phyloP scores from a whole-genome alignment of 2,797 vertebrate genomes.

The Lepus townsendii region DNA sequence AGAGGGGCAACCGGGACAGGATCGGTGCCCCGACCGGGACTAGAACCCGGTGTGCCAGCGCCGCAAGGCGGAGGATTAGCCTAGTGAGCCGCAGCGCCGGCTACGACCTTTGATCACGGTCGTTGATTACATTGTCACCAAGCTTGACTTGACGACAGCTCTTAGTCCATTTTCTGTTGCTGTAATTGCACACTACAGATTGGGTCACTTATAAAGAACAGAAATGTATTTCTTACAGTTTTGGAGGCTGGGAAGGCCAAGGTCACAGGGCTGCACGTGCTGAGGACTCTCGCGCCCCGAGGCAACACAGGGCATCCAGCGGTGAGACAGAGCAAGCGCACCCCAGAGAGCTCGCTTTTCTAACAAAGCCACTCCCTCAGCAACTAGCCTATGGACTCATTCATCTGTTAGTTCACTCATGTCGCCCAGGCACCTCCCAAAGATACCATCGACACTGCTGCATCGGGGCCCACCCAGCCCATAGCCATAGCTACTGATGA shows the following conservation, averaged over 20 bases:
- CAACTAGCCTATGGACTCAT: background rate
- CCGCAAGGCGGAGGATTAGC: too few species aligned
- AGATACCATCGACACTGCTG: background rate
- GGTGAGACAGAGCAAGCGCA: background rate
- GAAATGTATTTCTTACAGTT: background rate
- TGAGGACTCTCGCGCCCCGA: background rate
- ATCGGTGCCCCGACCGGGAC: too few species aligned
- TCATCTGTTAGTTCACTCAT: background rate
- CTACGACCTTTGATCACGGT: background rate
- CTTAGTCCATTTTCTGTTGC: background rate
- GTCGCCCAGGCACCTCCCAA: background rate
- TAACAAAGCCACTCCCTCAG: background rate
- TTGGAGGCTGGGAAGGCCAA: background rate
- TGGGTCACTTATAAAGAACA: background rate
- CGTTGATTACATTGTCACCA: background rate
- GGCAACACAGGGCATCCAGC: background rate
- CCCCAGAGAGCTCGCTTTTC: background rate
- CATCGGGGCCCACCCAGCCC: background rate
- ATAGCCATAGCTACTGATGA: background rate
- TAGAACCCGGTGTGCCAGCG: too few species aligned
- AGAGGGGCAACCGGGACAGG: too few species aligned
- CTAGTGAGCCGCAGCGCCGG: too few species aligned
- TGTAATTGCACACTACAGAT: background rate
- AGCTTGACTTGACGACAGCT: background rate
- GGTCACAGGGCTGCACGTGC: background rate